Percentiles rank a stretch among this genome's conserved stretches.
Evolutionary conservation across 1,140 invertebrate species (phyloP).

Genomic region (Wasmannia auropunctata): DNA sequence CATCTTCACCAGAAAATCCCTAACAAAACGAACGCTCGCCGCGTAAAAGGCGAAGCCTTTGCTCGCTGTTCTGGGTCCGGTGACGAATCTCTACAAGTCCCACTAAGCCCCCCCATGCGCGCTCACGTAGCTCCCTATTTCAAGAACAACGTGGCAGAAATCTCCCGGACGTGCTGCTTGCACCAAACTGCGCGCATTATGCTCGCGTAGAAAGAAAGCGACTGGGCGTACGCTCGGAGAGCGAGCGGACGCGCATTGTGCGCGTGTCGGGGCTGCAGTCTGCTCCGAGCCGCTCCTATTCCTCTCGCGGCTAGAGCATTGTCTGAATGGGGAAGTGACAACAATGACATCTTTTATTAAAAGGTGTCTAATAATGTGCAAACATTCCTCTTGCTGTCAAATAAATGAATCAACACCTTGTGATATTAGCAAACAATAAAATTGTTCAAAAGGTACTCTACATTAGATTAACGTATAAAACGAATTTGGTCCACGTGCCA

Average conservation of each 20-base stretch:
- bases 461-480: background rate
- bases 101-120: slow-evolving; percentile 15
- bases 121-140: slow-evolving; percentile 29
- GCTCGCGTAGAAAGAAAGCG: slow-evolving; percentile 28
- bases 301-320: background rate
- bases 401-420: background rate
- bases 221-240: slow-evolving; percentile 15
- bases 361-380: background rate
- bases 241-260: slow-evolving; percentile 70
- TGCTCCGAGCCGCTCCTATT: slow-evolving; percentile 19
- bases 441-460: background rate
- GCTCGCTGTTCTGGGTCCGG: slow-evolving; percentile 33
- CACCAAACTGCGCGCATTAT: slow-evolving; percentile 51
- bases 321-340: slow-evolving; percentile 1
- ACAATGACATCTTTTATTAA: background rate
- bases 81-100: slow-evolving; percentile 59
- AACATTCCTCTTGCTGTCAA: background rate
- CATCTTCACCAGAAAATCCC: slow-evolving; percentile 36
- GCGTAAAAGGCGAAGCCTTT: slow-evolving; percentile 31
- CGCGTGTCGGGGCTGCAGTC: slow-evolving; percentile 17
- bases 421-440: background rate
- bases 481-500: background rate
- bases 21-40: slow-evolving; percentile 11
- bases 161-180: slow-evolving; percentile 43
- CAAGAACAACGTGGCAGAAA: slow-evolving; percentile 59